Percentiles rank a stretch among this genome's conserved stretches.
Evolutionary conservation across 2,888 invertebrate genomes (phyloP).

Genomic region (Eledona agricola): DNA sequence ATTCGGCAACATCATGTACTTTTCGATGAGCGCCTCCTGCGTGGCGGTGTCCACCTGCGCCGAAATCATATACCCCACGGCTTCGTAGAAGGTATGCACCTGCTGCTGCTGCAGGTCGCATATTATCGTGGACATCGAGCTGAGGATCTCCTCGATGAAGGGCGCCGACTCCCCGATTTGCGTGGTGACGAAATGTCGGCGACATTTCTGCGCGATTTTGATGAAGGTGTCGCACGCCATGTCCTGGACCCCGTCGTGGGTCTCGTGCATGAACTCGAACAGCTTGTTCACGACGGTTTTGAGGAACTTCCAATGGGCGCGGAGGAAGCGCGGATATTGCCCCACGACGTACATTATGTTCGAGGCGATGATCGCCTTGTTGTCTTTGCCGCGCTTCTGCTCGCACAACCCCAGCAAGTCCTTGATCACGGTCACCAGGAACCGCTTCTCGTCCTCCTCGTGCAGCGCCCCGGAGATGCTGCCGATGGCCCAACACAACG

Average conservation of each 20-base stretch:
- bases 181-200: constrained; percentile 95
- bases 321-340: constrained; percentile 96
- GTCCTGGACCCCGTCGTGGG: constrained; percentile 99
- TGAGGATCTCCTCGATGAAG: constrained; percentile 98
- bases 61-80: constrained; percentile 98
- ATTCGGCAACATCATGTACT: constrained; percentile 97
- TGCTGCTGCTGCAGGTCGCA: constrained; percentile 99
- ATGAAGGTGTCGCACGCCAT: constrained; percentile 99
- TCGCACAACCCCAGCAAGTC: constrained; percentile 97
- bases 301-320: constrained; percentile 99
- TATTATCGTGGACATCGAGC: constrained; percentile 95
- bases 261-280: constrained; percentile 99
- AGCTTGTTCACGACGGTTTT: constrained; percentile 99
- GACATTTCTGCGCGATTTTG: constrained; percentile 98
- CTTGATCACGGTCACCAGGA: constrained; percentile 98
- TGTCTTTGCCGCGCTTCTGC: constrained; percentile 98
- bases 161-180: constrained; percentile 97
- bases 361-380: constrained; percentile 99
- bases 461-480: constrained; percentile 92
- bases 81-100: constrained; percentile 99
- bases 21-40: constrained; percentile 95
- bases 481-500: constrained; percentile 99
- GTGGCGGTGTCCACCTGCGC: constrained; percentile 91
- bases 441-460: constrained; percentile 99
- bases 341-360: constrained; percentile 99